Evolutionary conservation across 2,797 vertebrate species (phyloP), one percentile per base, ranked within the genome.

Genomic region (Falco novaeseelandiae): DNA sequence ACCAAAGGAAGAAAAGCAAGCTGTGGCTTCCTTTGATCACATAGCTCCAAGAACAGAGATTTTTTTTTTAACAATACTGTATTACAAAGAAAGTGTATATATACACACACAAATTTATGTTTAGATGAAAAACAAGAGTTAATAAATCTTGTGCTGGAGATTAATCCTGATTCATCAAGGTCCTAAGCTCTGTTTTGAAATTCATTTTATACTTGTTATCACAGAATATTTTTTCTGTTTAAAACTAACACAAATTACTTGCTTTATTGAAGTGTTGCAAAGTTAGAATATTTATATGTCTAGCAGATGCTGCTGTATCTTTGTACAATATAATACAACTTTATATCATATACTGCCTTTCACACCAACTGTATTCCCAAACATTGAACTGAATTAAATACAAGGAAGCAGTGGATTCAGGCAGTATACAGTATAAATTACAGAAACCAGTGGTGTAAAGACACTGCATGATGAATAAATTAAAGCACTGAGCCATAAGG

Each of bases 391-490:
- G 70, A 82, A 95, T 62, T 76, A 93, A 89, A 89, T 34, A 87
- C 80, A 91, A 94, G 17, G 34, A 65, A 80, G 58, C 58, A 89
- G 42, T 32, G 85, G 92, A 95, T 52, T 54, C 58, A 69, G 22
- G 74, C 52, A 89, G 79, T 27, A 74, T 55, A 81, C 54, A 71
- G 58, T 91, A 67, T 61, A 36, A 32, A 92, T 71, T 52, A 57
- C 32, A 87, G 69, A 94, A 67, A 89, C 22, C 70, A 85, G 36
- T 74, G 61, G 49, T 86, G 74, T 95, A 90, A 95, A 94, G 70
- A 96, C 54, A 76, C 21, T 70, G 57, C 30, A 78, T 74, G 48
- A 84, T 89, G 85, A 95, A 94, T 87, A 96, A 97, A 96, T 94
- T 90, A 89, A 94, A 84, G 55, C 57, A 73, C 40, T 55, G 80